These are phyloP conservation scores for Ephestia elutella DNA, from an alignment of 1,140 invertebrate genomes.

Conservation along the genomic window DNA sequence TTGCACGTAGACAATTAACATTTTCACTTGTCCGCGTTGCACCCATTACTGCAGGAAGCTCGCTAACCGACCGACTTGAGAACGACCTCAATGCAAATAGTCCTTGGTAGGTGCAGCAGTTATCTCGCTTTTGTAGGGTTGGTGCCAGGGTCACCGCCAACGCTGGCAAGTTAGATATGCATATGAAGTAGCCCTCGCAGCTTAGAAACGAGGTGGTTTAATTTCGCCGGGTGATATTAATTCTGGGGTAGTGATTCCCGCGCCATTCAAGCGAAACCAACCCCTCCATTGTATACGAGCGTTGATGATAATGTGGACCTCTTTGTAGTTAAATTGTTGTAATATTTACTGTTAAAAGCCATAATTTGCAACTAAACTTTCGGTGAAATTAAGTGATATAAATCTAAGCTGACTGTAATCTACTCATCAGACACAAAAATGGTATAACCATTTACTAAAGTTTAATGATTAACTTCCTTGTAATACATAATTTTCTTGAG, in stretches of 20 bases:
- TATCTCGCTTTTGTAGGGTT: constrained; percentile 14
- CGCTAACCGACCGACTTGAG: constrained; percentile 32
- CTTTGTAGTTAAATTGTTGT: constrained; percentile 16
- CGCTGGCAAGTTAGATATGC: constrained; percentile 38
- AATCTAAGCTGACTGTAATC: neutral
- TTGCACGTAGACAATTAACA: constrained; percentile 24
- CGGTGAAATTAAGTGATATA: neutral
- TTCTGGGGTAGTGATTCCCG: constrained; percentile 49
- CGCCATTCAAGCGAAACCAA: constrained; percentile 30
- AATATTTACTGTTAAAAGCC: constrained; percentile 4
- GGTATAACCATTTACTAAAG: too few species aligned
- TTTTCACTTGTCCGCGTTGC: constrained; percentile 33
- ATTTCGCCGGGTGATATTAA: constrained; percentile 52
- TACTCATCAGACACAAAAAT: neutral
- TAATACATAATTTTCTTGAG: too few species aligned
- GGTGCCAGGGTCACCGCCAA: constrained; percentile 25
- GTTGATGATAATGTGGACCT: constrained; percentile 45
- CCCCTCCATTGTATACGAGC: constrained; percentile 32
- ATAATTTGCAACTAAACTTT: neutral
- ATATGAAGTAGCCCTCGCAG: constrained; percentile 21
- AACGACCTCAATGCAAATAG: constrained; percentile 11
- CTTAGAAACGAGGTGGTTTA: constrained; percentile 29
- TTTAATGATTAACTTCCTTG: too few species aligned
- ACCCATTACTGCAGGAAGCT: constrained; percentile 26
- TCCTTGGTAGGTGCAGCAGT: constrained; percentile 1